Evolutionary conservation across 2,113 vertebrate species (phyloP).

Genomic region (Mobula hypostoma): DNA sequence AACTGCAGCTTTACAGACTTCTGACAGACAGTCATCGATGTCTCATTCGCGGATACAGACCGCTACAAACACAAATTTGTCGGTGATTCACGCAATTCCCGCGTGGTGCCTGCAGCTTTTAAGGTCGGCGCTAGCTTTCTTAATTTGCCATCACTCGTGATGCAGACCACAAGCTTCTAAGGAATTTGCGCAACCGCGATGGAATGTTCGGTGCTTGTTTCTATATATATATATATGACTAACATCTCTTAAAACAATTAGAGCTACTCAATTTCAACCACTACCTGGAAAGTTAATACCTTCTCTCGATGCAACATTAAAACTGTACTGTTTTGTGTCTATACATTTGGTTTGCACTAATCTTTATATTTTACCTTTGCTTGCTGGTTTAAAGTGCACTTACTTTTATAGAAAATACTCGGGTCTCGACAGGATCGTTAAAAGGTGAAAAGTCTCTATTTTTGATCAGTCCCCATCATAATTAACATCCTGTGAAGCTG

Average conservation of each 20-base stretch:
- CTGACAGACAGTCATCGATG: slow-evolving; percentile 12
- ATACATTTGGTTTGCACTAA: not conserved
- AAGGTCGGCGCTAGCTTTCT: not conserved
- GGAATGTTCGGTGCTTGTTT: not conserved
- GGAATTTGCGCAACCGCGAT: not conserved
- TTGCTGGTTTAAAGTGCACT: not conserved
- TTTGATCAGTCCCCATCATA: not conserved
- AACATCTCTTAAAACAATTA: not conserved
- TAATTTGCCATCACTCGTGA: slow-evolving; percentile 14
- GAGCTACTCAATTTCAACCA: not conserved
- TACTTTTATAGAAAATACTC: not conserved
- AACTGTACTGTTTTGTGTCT: not conserved
- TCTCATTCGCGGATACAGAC: slow-evolving; percentile 17
- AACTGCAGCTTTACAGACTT: slow-evolving; percentile 15
- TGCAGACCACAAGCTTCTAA: not conserved
- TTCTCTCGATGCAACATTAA: not conserved
- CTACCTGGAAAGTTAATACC: not conserved
- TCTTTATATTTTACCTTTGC: not conserved
- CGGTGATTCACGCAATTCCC: slow-evolving; percentile 11
- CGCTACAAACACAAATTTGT: not conserved
- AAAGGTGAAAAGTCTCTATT: too few relatives aligned
- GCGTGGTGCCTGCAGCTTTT: slow-evolving; percentile 15
- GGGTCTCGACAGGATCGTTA: not conserved
- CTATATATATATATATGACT: not conserved
- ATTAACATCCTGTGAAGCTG: slow-evolving; percentile 8